Base-by-base conservation (phyloP, 2,888 invertebrate species). In the Melanargia galathea region DNA sequence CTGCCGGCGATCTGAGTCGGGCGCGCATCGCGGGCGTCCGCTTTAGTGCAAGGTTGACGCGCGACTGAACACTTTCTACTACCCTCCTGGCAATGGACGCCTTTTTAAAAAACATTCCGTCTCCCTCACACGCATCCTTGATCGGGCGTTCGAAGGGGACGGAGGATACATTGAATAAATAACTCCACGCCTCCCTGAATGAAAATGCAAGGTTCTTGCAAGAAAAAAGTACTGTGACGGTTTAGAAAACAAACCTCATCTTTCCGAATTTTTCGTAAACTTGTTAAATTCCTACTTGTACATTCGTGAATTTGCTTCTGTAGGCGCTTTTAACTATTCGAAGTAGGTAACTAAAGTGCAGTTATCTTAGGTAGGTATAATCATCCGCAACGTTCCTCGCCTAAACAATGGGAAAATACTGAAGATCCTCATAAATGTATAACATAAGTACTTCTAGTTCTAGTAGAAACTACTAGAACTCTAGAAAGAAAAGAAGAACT, bases 21-120 rank as follows among this genome's bases (percentile, higher is more conserved):
- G 78, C 75, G 78, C 79, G 80, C 87, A 90, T 87, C 78, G 87
- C 89, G 87, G 81, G 83, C 87, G 75, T 79, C 90, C 88, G 83
- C 81, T 76, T 73, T 64, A 73, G 66, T 68, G 73, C 75, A 78
- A 79, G 72, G 73, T 76, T 73, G 73, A 75, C 78, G 80, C 79
- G 79, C 84, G 81, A 90, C 90, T 90, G 80, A 80, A 69, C 64
- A 55, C 16, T 48, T 45, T 60, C 40, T 59, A 64, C 63, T 63
- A 62, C 60, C 62, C 45, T 55, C 61, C 58, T 57, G 30, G 24
- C 56, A 57, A 57, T 57, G 60, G 40, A 62, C 65, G 68, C 60
- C 57, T 61, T 51, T 51, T 60, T 16, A 11, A 18, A 60, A 65
- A 76, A 74, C 79, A 72, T 71, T 67, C 72, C 62, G 40, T 65